Evolutionary conservation across 2,888 invertebrate genomes (phyloP), one percentile per base, ranked within the genome.

Genomic region (Callyntrura guangdongensis): DNA sequence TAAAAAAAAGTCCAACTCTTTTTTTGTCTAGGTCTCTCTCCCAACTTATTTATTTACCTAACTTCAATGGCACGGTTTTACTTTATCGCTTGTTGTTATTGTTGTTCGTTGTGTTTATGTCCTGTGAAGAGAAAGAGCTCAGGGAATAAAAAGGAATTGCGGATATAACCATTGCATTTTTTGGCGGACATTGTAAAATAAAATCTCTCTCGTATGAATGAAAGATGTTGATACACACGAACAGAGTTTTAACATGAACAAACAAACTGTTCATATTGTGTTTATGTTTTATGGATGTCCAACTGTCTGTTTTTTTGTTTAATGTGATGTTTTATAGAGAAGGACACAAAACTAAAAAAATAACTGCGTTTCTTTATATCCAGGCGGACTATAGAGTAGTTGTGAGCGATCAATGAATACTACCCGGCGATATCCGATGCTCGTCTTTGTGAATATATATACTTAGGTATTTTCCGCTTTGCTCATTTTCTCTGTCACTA

Each of bases 241-340:
- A 72, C 49, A 67, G 61, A 81, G 69, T 69, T 90, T 89, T 89
- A 61, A 85, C 84, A 85, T 85, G 90, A 86, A 81, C 90, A 90
- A 90, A 90, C 86, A 90, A 90, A 86, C 90, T 90, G 90, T 72
- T 85, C 90, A 86, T 86, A 90, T 90, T 90, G 86, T 90, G 90
- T 81, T 90, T 56, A 90, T 90, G 85, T 86, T 90, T 90, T 90
- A 90, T 90, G 81, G 86, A 90, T 90, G 90, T 90, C 53, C 90
- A 90, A 90, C 90, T 90, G 90, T 86, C 90, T 86, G 82, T 86
- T 86, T 86, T 90, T 86, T 20, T 86, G 79, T 90, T 86, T 90
- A 36, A 81, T 81, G 79, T 72, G 72, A 47, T 69, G 69, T 69
- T 82, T 47, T 61, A 27, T 17, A 82, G 36, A 36, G 61, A 89